Evolutionary conservation across 2,888 invertebrate genomes (phyloP).

Genomic region (Phragmatobia fuliginosa): DNA sequence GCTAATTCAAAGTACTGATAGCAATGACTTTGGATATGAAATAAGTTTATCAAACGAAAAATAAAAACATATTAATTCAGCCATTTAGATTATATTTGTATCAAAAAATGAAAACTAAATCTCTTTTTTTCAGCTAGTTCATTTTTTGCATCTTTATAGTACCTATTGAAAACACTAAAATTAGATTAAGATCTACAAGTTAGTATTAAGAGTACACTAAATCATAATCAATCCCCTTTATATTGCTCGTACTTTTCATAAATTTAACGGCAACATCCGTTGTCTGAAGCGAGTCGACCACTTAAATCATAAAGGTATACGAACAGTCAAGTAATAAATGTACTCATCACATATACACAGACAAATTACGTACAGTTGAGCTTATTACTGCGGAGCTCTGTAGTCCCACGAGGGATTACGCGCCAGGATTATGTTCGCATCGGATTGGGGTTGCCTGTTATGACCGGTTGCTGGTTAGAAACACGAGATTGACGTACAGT

Average conservation of each 20-base stretch:
- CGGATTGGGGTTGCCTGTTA: slow-evolving; percentile 12
- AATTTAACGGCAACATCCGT: not conserved
- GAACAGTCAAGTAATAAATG: slow-evolving; percentile 7
- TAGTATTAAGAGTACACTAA: no score
- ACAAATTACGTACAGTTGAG: slow-evolving; percentile 21
- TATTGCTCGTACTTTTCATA: not conserved
- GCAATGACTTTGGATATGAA: no score
- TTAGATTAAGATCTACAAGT: no score
- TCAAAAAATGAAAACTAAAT: no score
- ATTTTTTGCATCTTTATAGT: no score
- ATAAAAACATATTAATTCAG: no score
- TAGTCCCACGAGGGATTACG: slow-evolving; percentile 29
- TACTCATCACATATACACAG: slow-evolving; percentile 11
- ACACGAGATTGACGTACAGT: not conserved
- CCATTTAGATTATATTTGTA: no score
- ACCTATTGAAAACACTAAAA: no score
- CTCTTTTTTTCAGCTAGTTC: no score
- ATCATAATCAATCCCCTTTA: not conserved
- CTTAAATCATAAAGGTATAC: not conserved
- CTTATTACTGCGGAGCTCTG: slow-evolving; percentile 29
- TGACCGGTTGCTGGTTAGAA: slow-evolving; percentile 7
- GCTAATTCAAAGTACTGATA: no score
- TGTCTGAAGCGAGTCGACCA: not conserved
- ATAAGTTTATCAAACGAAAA: no score
- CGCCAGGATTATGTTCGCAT: slow-evolving; percentile 16